Evolutionary conservation across 2,113 vertebrate species (phyloP).

Genomic region (Ophthalmotilapia sp.): DNA sequence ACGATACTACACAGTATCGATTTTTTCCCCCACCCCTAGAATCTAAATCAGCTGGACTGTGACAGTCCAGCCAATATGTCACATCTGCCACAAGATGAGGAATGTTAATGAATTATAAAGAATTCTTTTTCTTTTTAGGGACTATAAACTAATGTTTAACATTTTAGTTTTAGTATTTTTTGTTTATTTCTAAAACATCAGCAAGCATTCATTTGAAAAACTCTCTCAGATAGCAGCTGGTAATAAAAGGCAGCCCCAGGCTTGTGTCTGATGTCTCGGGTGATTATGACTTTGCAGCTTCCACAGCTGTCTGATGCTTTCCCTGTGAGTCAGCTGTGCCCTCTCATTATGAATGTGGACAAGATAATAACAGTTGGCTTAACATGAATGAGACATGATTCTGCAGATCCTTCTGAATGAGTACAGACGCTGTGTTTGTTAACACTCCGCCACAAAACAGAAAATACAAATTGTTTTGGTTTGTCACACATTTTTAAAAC

Average conservation of each 20-base stretch:
- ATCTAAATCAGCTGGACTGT: background rate
- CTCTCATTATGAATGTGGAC: background rate
- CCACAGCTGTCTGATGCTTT: slow-evolving; percentile 56
- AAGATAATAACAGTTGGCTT: background rate
- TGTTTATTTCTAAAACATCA: background rate
- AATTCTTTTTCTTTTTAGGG: background rate
- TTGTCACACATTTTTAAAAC: background rate
- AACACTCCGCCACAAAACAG: background rate
- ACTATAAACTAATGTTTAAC: background rate
- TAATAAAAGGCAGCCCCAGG: slow-evolving; percentile 10
- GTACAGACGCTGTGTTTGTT: background rate
- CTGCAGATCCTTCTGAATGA: background rate
- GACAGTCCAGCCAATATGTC: background rate
- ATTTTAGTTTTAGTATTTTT: background rate
- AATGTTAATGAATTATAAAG: background rate
- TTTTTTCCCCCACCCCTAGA: background rate
- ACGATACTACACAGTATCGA: no score
- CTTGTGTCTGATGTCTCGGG: background rate
- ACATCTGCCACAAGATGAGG: background rate
- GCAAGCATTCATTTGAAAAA: background rate
- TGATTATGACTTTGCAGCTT: slow-evolving; percentile 39
- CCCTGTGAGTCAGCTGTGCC: background rate
- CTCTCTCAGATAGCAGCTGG: background rate
- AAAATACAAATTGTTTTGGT: background rate
- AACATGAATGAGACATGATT: slow-evolving; percentile 7